Evolutionary conservation across 2,888 invertebrate species (phyloP).

Genomic region (Monoplex corrugatus): DNA sequence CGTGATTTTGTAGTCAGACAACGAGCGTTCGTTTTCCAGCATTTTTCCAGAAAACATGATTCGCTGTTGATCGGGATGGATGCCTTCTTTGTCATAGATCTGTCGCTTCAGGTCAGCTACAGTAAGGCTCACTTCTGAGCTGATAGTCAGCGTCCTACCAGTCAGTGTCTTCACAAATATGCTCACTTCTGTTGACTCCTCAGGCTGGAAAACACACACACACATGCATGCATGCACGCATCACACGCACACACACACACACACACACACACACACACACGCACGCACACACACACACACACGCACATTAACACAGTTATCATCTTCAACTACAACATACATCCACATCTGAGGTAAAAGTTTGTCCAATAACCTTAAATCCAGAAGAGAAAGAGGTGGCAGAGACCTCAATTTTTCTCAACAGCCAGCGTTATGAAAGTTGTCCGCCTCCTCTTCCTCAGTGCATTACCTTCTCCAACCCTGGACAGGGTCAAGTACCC

Average conservation of each 20-base stretch:
- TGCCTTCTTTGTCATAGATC: slow-evolving; percentile 40
- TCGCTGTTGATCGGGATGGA: slow-evolving; percentile 15
- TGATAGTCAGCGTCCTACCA: slow-evolving; percentile 41
- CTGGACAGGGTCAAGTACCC: too few relatives aligned
- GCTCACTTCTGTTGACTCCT: neutral
- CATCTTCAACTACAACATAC: too few relatives aligned
- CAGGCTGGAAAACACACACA: neutral
- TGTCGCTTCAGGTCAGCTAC: slow-evolving; percentile 53
- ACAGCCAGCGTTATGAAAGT: too few relatives aligned
- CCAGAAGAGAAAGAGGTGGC: too few relatives aligned
- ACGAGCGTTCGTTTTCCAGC: slow-evolving; percentile 17
- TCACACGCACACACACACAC: neutral
- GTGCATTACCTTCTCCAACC: too few relatives aligned
- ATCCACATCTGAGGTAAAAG: too few relatives aligned
- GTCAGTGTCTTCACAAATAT: slow-evolving; percentile 34
- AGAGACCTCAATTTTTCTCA: too few relatives aligned
- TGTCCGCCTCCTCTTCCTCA: too few relatives aligned
- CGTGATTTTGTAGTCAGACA: slow-evolving; percentile 4
- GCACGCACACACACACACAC: neutral
- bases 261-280: neutral
- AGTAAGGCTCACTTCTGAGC: slow-evolving; percentile 24
- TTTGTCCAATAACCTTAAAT: too few relatives aligned
- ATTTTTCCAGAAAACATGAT: slow-evolving; percentile 44
- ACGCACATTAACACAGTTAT: too few relatives aligned
- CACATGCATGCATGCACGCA: neutral